Evolutionary conservation across 2,113 vertebrate genomes (phyloP).

Genomic region (Scomber scombrus): DNA sequence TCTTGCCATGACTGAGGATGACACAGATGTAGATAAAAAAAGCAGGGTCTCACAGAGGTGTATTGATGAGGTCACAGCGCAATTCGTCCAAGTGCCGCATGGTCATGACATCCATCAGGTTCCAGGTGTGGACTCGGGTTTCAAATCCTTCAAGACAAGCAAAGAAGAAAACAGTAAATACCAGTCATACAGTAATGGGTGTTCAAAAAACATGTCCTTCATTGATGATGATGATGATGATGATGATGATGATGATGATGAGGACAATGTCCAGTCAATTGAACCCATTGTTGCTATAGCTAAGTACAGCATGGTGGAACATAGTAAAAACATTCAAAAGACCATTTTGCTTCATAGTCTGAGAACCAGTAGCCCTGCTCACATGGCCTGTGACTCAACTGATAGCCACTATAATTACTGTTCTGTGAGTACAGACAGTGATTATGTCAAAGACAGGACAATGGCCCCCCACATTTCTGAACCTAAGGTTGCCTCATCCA

Average conservation of each 20-base stretch:
- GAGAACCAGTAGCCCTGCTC: not conserved
- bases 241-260: constrained; percentile 77
- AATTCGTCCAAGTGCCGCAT: constrained; percentile 15
- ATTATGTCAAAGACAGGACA: constrained; percentile 20
- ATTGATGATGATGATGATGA: constrained; percentile 68
- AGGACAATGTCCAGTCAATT: constrained; percentile 11
- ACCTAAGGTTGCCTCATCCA: constrained; percentile 5
- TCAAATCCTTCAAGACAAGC: constrained; percentile 33
- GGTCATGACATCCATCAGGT: constrained; percentile 27
- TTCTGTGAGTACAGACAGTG: constrained; percentile 36
- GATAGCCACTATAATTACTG: constrained; percentile 9
- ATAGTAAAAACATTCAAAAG: constrained; percentile 22
- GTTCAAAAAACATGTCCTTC: constrained; percentile 55
- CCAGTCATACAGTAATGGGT: constrained; percentile 10
- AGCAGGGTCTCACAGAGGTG: constrained; percentile 32
- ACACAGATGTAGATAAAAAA: constrained; percentile 41
- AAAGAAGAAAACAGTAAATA: constrained; percentile 42
- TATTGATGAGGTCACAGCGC: constrained; percentile 36
- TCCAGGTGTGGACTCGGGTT: constrained; percentile 28
- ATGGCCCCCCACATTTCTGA: constrained; percentile 25
- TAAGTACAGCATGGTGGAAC: constrained; percentile 51
- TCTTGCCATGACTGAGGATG: constrained; percentile 60
- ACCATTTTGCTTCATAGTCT: constrained; percentile 12
- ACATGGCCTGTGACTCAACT: constrained; percentile 73
- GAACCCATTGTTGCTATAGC: constrained; percentile 28